phyloP scores from a whole-genome alignment of 2,113 vertebrate genomes.

The Toxotes chatareus region DNA sequence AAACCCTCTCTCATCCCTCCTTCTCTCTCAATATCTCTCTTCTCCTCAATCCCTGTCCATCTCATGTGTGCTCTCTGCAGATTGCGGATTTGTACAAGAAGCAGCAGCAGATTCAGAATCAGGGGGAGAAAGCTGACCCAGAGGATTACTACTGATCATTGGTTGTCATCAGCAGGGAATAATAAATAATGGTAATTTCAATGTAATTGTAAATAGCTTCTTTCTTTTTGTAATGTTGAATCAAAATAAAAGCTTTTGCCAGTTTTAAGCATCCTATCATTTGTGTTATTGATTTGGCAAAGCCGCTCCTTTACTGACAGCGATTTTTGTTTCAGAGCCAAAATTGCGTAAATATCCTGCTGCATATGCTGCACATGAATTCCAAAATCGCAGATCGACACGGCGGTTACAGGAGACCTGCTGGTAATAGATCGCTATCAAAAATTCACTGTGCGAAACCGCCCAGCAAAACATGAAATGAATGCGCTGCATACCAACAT shows the following conservation, averaged over 20 bases:
- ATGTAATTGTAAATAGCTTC: slow-evolving; percentile 78
- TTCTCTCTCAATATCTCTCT: background rate
- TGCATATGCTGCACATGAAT: background rate
- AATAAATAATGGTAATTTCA: slow-evolving; percentile 27
- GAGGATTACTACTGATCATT: slow-evolving; percentile 88
- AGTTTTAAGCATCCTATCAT: slow-evolving; percentile 44
- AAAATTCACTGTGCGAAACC: slow-evolving; percentile 8
- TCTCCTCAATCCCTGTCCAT: slow-evolving; percentile 8
- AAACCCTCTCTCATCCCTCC: background rate
- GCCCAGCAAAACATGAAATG: slow-evolving; percentile 1
- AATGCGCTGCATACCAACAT: slow-evolving; percentile 42
- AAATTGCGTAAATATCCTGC: slow-evolving; percentile 27
- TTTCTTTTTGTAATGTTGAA: slow-evolving; percentile 55
- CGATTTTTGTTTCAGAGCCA: slow-evolving; percentile 31
- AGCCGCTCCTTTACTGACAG: background rate
- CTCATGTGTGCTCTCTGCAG: slow-evolving; percentile 69
- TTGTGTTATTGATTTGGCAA: slow-evolving; percentile 43
- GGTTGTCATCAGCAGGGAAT: background rate
- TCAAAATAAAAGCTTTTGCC: slow-evolving; percentile 66
- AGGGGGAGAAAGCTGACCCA: slow-evolving; percentile 81
- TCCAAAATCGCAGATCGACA: slow-evolving; percentile 25
- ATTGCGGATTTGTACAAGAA: slow-evolving; percentile 90
- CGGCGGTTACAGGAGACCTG: slow-evolving; percentile 27
- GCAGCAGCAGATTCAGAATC: slow-evolving; percentile 95
- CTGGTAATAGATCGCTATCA: slow-evolving; percentile 43